Base-by-base conservation (phyloP, 2,797 vertebrate genomes). In the Carduelis carduelis region DNA sequence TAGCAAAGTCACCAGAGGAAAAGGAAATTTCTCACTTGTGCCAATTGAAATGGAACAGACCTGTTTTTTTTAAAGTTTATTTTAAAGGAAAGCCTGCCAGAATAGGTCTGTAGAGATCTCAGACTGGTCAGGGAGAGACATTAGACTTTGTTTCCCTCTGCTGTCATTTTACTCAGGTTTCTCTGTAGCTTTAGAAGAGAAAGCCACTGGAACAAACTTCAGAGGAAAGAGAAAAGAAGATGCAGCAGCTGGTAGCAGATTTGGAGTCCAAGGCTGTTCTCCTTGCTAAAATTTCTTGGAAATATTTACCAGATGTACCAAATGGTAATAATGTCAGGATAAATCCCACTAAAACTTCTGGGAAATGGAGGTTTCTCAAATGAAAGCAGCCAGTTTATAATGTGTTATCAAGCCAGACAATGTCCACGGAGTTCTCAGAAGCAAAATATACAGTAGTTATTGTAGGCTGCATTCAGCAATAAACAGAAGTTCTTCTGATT, bases 91-190 rank as follows among this genome's bases (percentile, higher is more conserved):
- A 68, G 5, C 41, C 70, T 37, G 27, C 52, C 63, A 63, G 81
- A 94, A 82, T 66, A 76, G 47, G 43, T 49, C 76, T 92, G 24
- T 35, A 52, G 77, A 41, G 23, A 72, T 46, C 84, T 97, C 56
- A 89, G 47, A 7, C 27, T 60, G 57, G 65, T 69, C 5, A 17
- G 85, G 68, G 82, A 94, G 52, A 71, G 65, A 94, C 37, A 64
- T 46, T 13, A 95, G 92, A 80, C 23, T 96, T 66, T 93, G 32
- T 84, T 95, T 96, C 57, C 93, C 96, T 84, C 63, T 95, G 72
- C 76, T 97, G 82, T 88, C 93, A 47, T 91, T 85, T 85, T 3
- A 34, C 21, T 74, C 94, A 95, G 60, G 55, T 97, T 92, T 98
- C 97, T 80, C 52, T 96, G 74, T 56, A 95, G 61, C 57, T 49